A percentile compares a stretch with the other conserved stretches of the same genome.
phyloP scores from a whole-genome alignment of 2,113 vertebrate genomes.

The Amblyornis subalaris region DNA sequence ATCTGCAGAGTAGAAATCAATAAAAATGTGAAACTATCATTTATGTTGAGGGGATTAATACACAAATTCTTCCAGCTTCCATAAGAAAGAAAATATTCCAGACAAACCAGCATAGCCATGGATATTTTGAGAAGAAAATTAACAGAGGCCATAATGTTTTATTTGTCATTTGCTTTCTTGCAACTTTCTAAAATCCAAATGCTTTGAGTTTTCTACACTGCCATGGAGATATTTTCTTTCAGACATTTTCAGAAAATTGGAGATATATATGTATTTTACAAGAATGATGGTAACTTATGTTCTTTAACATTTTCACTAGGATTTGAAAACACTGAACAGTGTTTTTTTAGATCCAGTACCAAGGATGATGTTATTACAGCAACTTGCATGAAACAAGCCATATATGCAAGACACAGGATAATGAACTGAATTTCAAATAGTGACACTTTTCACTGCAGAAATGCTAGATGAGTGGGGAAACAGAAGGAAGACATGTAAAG shows the following conservation, averaged over 20 bases:
- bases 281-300: not conserved
- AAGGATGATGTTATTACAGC: not conserved
- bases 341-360: not conserved
- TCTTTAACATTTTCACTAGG: not conserved
- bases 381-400: not conserved
- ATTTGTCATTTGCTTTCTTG: not conserved
- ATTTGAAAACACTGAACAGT: not conserved
- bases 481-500: not conserved
- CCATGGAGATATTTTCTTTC: not conserved
- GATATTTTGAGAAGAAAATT: not conserved
- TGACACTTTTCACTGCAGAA: not conserved
- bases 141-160: accelerated
- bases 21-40: slow-evolving; percentile 36
- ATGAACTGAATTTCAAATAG: not conserved
- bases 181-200: not conserved
- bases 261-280: not conserved
- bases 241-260: not conserved
- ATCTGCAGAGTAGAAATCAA: slow-evolving; percentile 11
- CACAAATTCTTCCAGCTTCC: slow-evolving; percentile 19
- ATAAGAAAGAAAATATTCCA: not conserved
- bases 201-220: not conserved
- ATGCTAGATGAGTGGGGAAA: not conserved
- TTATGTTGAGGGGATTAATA: not conserved
- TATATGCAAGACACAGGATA: not conserved
- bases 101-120: not conserved